Evolutionary conservation across 2,888 invertebrate genomes (phyloP).

Genomic region (Ophion obscuratus): DNA sequence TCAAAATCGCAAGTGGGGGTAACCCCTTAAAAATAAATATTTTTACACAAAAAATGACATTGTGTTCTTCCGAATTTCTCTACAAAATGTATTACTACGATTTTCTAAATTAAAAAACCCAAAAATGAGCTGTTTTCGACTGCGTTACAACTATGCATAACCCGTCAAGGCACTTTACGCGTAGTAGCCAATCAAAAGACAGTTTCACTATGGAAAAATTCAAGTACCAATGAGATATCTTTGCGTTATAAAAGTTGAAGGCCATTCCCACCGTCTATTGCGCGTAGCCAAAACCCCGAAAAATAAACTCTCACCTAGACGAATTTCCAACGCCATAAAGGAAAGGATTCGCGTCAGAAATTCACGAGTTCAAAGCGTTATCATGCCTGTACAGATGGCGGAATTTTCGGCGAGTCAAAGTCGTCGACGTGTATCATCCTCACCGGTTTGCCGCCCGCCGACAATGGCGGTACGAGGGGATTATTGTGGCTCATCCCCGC

Average conservation of each 20-base stretch:
- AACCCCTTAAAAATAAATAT: too few relatives aligned
- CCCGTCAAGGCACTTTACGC: too few relatives aligned
- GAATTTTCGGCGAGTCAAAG: conserved; percentile 55
- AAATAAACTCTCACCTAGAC: not conserved
- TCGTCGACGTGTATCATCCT: conserved; percentile 63
- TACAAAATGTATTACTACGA: too few relatives aligned
- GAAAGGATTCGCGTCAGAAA: not conserved
- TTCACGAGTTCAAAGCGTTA: conserved; percentile 23
- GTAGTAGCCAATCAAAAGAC: too few relatives aligned
- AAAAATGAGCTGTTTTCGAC: too few relatives aligned
- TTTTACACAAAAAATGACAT: too few relatives aligned
- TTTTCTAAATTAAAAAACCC: too few relatives aligned
- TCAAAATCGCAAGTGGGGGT: too few relatives aligned
- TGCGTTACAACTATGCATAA: too few relatives aligned
- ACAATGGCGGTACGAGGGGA: not conserved
- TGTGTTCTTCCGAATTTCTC: too few relatives aligned
- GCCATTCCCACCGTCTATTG: not conserved
- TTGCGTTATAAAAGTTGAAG: not conserved
- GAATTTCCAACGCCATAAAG: not conserved
- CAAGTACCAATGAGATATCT: not conserved
- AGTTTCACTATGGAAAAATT: too few relatives aligned
- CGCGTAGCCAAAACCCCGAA: not conserved
- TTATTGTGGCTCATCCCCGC: conserved; percentile 25
- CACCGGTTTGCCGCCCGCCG: conserved; percentile 48
- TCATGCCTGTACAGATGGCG: conserved; percentile 58